These are phyloP conservation scores for Thymelicus lineola DNA, from an alignment of 2,888 invertebrate species.

Conservation along the genomic window DNA sequence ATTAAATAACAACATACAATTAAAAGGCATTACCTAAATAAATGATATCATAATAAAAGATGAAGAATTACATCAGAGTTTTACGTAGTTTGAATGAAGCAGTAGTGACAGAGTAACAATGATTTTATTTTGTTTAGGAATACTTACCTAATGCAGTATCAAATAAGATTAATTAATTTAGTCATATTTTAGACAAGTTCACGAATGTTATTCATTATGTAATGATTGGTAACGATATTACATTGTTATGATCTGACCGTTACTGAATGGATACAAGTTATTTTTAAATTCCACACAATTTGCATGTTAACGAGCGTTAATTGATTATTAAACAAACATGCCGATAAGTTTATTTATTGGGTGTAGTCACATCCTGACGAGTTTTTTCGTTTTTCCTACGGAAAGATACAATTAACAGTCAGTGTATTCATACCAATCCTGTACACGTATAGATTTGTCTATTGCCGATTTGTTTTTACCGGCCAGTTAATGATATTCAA, in stretches of 20 bases:
- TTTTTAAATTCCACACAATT: neutral
- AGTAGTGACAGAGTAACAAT: no score
- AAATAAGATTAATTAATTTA: no score
- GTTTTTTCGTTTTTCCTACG: constrained; percentile 1
- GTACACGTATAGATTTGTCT: constrained; percentile 8
- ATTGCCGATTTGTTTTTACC: constrained; percentile 44
- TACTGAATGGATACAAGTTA: neutral
- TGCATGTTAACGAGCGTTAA: constrained; percentile 15
- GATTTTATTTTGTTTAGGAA: no score
- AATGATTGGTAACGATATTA: neutral
- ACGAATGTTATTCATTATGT: neutral
- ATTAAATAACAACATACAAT: no score
- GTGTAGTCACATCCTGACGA: constrained; percentile 3
- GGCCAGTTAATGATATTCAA: constrained; percentile 75
- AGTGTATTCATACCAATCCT: constrained; percentile 13
- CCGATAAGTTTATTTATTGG: constrained; percentile 8
- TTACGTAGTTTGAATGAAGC: no score
- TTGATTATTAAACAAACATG: constrained; percentile 12
- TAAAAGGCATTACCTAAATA: no score
- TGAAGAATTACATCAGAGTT: no score
- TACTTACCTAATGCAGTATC: no score
- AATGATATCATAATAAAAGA: no score
- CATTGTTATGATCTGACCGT: neutral
- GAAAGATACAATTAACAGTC: constrained; percentile 46
- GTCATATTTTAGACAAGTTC: neutral